Base-by-base conservation (phyloP, 2,888 invertebrate genomes). In the Dascillus cervinus region DNA sequence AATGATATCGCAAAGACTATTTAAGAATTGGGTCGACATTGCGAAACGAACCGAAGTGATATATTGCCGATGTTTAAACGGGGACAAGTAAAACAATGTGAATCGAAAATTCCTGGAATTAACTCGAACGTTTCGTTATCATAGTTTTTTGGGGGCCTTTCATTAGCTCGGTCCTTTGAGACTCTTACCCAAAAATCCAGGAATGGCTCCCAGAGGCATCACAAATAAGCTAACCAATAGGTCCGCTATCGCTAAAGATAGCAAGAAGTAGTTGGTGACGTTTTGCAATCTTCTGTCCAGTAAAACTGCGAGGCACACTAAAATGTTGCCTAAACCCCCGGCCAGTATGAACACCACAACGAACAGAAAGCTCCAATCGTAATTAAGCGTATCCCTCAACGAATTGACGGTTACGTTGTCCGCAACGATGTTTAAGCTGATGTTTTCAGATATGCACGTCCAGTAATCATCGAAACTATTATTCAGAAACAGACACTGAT, bases 121-220 rank as follows among this genome's bases (percentile, higher is more conserved):
- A n/a, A n/a, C n/a, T n/a, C n/a, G n/a, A n/a, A n/a, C n/a, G n/a
- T n/a, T n/a, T n/a, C n/a, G n/a, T n/a, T 17, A 17, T 17, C 8
- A 6, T 17, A 17, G 8, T 17, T 17, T 17, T 6, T 17, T 11
- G 21, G n/a, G n/a, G n/a, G n/a, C n/a, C n/a, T n/a, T n/a, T n/a
- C n/a, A n/a, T 10, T 22, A 10, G 3, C 9, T 31, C 27, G 6
- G 2, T 11, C 13, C 26, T 21, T 17, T 17, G 17, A 17, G n/a
- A n/a, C 13, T 60, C 86, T 85, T 63, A 94, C 94, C 94, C 55
- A 90, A 71, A 67, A 95, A 87, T 58, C 91, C 92, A 13, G 88
- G 89, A 51, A 94, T 82, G 19, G 95, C 91, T 37, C 90, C 90
- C 62, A 94, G 74, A 3, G 95, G 95, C 95, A 96, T 96, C 33